Evolutionary conservation across 2,797 vertebrate genomes (phyloP).

Genomic region (Anguilla anguilla): DNA sequence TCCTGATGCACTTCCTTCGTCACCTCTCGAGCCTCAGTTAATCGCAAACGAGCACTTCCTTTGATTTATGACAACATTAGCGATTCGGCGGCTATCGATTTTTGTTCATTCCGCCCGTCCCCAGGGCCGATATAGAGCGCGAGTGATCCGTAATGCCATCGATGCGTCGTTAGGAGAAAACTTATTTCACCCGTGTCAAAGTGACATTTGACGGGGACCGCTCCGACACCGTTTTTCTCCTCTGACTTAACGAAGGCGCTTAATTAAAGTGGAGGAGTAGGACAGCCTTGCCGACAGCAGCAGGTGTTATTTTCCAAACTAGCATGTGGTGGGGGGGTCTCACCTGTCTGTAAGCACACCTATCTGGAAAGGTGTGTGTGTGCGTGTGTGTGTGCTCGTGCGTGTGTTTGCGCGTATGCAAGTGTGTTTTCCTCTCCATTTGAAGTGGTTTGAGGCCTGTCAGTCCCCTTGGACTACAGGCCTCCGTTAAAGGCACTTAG

Average conservation of each 20-base stretch:
- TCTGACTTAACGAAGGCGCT: not conserved
- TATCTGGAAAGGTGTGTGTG: conserved; percentile 40
- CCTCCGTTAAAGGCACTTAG: not conserved
- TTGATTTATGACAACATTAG: conserved; percentile 19
- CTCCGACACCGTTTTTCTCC: not conserved
- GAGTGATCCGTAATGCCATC: not conserved
- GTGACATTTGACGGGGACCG: not conserved
- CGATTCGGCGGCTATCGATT: conserved; percentile 29
- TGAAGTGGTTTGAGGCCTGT: conserved; percentile 37
- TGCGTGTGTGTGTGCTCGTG: not conserved
- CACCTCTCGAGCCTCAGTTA: not conserved
- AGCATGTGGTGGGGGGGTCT: conserved; percentile 27
- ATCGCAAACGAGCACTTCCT: conserved; percentile 19
- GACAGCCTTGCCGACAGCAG: not conserved
- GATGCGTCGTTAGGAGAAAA: not conserved
- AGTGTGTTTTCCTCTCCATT: conserved; percentile 43
- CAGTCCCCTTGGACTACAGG: conserved; percentile 38
- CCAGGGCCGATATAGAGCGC: not conserved
- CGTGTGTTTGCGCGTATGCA: not conserved
- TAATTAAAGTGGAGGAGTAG: not conserved
- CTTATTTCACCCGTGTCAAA: not conserved
- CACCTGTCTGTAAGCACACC: conserved; percentile 42
- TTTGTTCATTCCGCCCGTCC: not conserved
- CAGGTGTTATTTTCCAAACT: not conserved
- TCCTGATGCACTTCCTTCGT: not conserved